phyloP scores from a whole-genome alignment of 2,797 vertebrate species.

The Dallia pectoralis region DNA sequence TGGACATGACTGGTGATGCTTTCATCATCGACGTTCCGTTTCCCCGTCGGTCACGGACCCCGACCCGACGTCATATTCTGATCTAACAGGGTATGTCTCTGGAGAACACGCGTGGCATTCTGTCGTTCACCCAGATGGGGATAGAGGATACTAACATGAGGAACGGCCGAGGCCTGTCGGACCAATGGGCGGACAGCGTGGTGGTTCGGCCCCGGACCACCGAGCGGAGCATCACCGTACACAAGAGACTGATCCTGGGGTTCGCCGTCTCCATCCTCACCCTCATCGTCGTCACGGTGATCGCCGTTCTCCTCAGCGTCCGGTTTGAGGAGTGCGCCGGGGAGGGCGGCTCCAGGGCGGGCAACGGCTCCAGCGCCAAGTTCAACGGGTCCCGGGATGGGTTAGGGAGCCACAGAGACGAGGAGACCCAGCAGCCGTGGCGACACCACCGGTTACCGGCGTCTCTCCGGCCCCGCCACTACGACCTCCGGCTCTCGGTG shows the following conservation, averaged over 20 bases:
- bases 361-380: conserved; percentile 59
- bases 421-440: conserved; percentile 79
- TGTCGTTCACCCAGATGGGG: conserved; percentile 74
- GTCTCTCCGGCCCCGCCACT: conserved; percentile 86
- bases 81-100: conserved; percentile 71
- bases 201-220: conserved; percentile 86
- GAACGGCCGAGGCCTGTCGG: conserved; percentile 83
- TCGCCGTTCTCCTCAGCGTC: conserved; percentile 86
- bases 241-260: conserved; percentile 85
- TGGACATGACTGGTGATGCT: conserved; percentile 28
- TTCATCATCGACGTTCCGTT: conserved; percentile 16
- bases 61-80: conserved; percentile 39
- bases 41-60: conserved; percentile 23
- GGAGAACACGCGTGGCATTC: conserved; percentile 69
- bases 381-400: conserved; percentile 62
- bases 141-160: conserved; percentile 83
- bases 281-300: conserved; percentile 84
- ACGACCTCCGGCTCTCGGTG: conserved; percentile 86
- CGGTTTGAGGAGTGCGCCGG: conserved; percentile 83
- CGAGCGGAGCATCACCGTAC: conserved; percentile 87
- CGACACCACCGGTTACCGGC: conserved; percentile 80
- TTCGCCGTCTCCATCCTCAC: conserved; percentile 90
- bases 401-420: conserved; percentile 58
- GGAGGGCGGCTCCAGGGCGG: conserved; percentile 47
- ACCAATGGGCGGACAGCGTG: conserved; percentile 86